These are phyloP conservation scores for Eubasilissa regina DNA, from an alignment of 1,140 invertebrate genomes.

Conservation along the genomic window DNA sequence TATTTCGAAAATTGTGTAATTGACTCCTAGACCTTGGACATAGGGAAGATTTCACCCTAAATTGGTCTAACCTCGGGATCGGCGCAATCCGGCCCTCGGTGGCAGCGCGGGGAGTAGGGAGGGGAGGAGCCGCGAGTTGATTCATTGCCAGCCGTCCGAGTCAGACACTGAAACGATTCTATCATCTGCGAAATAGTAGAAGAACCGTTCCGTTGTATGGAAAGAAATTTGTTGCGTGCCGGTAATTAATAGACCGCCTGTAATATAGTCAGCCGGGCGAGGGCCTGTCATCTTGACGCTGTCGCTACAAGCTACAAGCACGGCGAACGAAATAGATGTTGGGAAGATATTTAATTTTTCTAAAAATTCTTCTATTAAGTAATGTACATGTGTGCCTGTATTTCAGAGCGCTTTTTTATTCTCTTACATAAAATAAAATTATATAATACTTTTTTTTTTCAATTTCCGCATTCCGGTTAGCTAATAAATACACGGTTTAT, in stretches of 20 bases:
- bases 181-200: conserved; percentile 20
- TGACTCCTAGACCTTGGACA: too few species aligned
- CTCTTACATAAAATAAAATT: too few species aligned
- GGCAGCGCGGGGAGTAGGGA: not conserved
- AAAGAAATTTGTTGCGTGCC: conserved; percentile 38
- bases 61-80: not conserved
- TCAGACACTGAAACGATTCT: conserved; percentile 17
- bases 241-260: conserved; percentile 29
- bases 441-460: too few species aligned
- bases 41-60: too few species aligned
- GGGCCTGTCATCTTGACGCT: too few species aligned
- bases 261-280: conserved; percentile 23
- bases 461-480: too few species aligned
- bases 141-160: conserved; percentile 23
- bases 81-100: not conserved
- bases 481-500: too few species aligned
- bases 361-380: too few species aligned
- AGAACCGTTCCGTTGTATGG: conserved; percentile 5
- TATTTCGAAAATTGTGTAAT: too few species aligned
- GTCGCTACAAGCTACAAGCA: not conserved
- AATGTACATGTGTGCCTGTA: too few species aligned
- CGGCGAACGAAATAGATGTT: not conserved
- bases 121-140: conserved; percentile 10
- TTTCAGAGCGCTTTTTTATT: too few species aligned
- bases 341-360: too few species aligned